Percentiles rank a stretch among this genome's conserved stretches.
phyloP scores from a whole-genome alignment of 2,888 invertebrate genomes.

The Melinaea marsaeus region DNA sequence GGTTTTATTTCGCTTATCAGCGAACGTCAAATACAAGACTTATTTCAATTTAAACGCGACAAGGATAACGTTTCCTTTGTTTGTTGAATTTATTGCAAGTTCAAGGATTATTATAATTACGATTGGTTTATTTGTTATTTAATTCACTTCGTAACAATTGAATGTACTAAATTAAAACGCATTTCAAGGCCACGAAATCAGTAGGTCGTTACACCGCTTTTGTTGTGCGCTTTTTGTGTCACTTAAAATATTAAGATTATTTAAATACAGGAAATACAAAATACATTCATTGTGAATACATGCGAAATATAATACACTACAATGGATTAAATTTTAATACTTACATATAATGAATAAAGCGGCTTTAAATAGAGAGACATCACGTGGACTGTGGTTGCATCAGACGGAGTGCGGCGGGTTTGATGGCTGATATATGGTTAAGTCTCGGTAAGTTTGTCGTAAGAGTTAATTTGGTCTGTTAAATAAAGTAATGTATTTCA shows the following conservation, averaged over 20 bases:
- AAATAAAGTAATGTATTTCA: too few relatives aligned
- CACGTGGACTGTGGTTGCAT: too few relatives aligned
- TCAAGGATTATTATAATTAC: constrained; percentile 6
- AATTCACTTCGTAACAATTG: constrained; percentile 2
- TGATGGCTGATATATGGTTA: too few relatives aligned
- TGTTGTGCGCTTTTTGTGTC: constrained; percentile 3
- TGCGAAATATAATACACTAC: not conserved
- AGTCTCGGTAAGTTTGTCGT: too few relatives aligned
- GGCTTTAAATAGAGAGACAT: too few relatives aligned
- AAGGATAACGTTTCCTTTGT: not conserved
- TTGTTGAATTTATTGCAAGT: not conserved
- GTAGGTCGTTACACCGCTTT: not conserved
- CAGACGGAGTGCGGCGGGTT: too few relatives aligned
- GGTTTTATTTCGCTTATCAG: too few relatives aligned
- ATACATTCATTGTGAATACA: not conserved
- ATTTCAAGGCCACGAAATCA: constrained; percentile 5
- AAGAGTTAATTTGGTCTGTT: too few relatives aligned
- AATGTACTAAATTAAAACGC: constrained; percentile 6
- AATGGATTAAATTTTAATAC: too few relatives aligned
- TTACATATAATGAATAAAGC: too few relatives aligned
- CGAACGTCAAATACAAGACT: too few relatives aligned
- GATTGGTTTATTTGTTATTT: not conserved
- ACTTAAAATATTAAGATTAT: not conserved
- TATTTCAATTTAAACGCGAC: too few relatives aligned
- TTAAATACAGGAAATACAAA: not conserved